Evolutionary conservation across 2,113 vertebrate genomes (phyloP).

Genomic region (Scopus umbretta): DNA sequence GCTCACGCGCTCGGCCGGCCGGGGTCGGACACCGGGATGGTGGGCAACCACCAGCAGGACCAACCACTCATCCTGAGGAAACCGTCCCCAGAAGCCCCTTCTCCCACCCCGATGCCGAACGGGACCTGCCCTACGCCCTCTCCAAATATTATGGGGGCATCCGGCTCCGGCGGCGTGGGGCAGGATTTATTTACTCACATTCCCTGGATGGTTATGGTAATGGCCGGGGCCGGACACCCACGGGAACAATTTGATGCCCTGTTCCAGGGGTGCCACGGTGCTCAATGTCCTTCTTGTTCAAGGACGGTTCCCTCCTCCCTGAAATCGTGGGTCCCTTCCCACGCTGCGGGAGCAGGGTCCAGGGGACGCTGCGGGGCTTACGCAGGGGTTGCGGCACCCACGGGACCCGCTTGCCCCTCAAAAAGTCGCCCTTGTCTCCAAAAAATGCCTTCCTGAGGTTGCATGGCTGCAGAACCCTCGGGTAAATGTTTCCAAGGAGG

Average conservation of each 20-base stretch:
- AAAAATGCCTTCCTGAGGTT: not conserved
- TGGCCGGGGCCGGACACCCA: not conserved
- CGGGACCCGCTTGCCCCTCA: too few relatives aligned
- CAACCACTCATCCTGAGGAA: not conserved
- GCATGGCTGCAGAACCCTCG: not conserved
- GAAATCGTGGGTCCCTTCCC: not conserved
- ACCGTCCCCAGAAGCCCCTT: not conserved
- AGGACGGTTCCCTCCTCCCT: not conserved
- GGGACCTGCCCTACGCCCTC: not conserved
- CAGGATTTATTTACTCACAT: not conserved
- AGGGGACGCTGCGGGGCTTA: not conserved
- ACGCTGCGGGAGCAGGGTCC: not conserved
- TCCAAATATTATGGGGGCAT: not conserved
- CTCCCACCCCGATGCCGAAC: accelerated
- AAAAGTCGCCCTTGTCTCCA: not conserved
- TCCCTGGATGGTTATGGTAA: constrained; percentile 51
- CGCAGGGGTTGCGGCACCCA: not conserved
- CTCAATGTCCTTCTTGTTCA: constrained; percentile 56
- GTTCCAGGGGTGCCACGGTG: not conserved
- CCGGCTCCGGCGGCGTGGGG: accelerated
- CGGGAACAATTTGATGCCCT: not conserved
- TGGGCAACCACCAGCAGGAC: not conserved
- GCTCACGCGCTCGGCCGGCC: not conserved
- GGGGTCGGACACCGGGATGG: not conserved
- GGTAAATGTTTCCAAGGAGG: not conserved